Conservation (phyloP, 2,888 invertebrate genomes). For the Anaspis maculata region DNA sequence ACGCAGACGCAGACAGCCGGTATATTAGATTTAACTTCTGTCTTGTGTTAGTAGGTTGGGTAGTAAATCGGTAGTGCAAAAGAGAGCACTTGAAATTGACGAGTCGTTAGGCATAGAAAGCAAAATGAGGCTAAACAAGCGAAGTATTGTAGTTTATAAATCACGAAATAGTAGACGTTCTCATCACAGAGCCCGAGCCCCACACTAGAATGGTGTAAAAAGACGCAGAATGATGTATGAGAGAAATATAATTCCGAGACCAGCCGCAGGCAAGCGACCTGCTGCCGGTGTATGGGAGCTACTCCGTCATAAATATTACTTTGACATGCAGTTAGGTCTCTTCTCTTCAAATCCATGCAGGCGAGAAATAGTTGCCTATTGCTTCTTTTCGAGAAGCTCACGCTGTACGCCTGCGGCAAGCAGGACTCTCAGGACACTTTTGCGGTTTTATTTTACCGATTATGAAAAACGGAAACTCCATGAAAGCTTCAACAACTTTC, state of each 20-base stretch:
- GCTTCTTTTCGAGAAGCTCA: constrained; percentile 13
- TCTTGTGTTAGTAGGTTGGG: no score
- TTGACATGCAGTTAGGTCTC: constrained; percentile 17
- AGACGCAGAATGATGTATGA: constrained; percentile 17
- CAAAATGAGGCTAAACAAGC: no score
- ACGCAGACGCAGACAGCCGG: no score
- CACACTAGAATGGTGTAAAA: constrained; percentile 13
- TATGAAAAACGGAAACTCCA: no score
- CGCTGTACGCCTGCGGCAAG: no score
- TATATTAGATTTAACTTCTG: no score
- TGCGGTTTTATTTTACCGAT: no score
- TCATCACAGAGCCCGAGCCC: constrained; percentile 14
- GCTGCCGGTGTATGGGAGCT: constrained; percentile 12
- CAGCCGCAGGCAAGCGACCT: constrained; percentile 12
- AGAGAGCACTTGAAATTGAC: no score
- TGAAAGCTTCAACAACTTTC: no score
- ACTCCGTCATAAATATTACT: constrained; percentile 18
- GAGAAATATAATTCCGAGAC: constrained; percentile 16
- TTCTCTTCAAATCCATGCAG: constrained; percentile 17
- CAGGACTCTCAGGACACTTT: no score
- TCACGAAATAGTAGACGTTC: constrained; percentile 13
- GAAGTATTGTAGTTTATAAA: constrained; percentile 13
- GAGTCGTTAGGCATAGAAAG: no score
- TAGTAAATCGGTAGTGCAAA: no score
- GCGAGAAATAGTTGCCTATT: constrained; percentile 19